Evolutionary conservation across 1,140 invertebrate species (phyloP), one percentile per base, ranked within the genome.

Genomic region (Caenorhabditis tropicalis): DNA sequence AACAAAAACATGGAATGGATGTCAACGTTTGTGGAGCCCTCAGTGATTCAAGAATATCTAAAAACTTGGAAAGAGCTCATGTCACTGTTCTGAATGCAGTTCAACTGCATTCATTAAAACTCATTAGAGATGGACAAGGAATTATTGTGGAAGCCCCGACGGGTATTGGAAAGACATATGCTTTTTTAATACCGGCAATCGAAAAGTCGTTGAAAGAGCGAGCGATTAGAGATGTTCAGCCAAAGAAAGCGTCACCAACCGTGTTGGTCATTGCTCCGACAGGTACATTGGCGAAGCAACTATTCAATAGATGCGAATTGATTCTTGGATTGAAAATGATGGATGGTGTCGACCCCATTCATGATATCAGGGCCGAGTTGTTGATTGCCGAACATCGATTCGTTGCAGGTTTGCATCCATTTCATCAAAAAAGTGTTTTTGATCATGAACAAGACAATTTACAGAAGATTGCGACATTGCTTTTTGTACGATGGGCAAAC

Each of bases 121-220:
- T 24, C 2, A 43, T 74, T 74, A 33, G 33, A 0, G 65, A 74
- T 46, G 36, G 65, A 24, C 6, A 15, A 1, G 65, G 65, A 43
- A 12, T 74, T n/a, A 1, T 74, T 7, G 65, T 74, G 10, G 65
- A 74, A 24, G 65, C 65, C 3, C 65, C 65, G 12, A 74, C 65
- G 7, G 65, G 65, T 36, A 74, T 74, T 21, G 65, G 65, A 7
- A 74, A 74, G 24, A 74, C 65, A 6, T 74, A 74, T 46, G 65
- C 65, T 12, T 74, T 43, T 24, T 15, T 74, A 15, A 74, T 74
- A 36, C 65, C 65, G 7, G 33, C 65, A 1, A 74, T 74, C 10
- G 65, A 74, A 27, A 39, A 15, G 4, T 33, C 36, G 9, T n/a
- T 74, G 36, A 24, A 36, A n/a, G 60, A 70, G 60, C 31, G 31